These are phyloP conservation scores for Liparis tanakae DNA, from an alignment of 2,797 vertebrate genomes.

Conservation along the genomic window DNA sequence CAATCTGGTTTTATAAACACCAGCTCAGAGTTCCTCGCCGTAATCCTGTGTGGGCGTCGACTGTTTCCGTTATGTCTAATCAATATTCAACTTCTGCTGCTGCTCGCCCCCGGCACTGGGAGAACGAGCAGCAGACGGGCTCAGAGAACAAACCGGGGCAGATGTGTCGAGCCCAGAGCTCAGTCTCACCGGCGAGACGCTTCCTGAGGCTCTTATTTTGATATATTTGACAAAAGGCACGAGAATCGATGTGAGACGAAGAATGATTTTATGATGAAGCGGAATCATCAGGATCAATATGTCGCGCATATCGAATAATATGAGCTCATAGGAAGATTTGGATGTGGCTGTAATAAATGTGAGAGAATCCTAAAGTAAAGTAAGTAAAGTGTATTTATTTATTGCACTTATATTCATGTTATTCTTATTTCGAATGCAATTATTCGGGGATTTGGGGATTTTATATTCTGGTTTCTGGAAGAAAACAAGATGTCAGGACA, in stretches of 20 bases:
- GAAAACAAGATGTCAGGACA: no score
- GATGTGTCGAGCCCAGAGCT: constrained; percentile 38
- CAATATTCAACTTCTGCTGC: constrained; percentile 68
- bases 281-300: neutral
- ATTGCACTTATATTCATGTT: no score
- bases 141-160: constrained; percentile 47
- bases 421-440: no score
- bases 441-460: no score
- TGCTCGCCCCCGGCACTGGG: constrained; percentile 31
- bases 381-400: no score
- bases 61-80: constrained; percentile 65
- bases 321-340: neutral
- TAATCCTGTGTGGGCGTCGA: constrained; percentile 19
- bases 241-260: neutral
- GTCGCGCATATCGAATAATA: neutral
- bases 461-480: no score
- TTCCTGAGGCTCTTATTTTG: neutral
- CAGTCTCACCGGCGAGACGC: constrained; percentile 12
- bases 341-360: constrained; percentile 4
- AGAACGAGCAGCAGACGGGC: constrained; percentile 58
- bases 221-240: neutral
- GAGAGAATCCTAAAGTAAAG: no score
- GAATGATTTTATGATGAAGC: neutral
- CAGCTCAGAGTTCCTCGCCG: no score
- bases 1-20: no score